phyloP scores from a whole-genome alignment of 1,140 invertebrate species.

The Phortica variegata region DNA sequence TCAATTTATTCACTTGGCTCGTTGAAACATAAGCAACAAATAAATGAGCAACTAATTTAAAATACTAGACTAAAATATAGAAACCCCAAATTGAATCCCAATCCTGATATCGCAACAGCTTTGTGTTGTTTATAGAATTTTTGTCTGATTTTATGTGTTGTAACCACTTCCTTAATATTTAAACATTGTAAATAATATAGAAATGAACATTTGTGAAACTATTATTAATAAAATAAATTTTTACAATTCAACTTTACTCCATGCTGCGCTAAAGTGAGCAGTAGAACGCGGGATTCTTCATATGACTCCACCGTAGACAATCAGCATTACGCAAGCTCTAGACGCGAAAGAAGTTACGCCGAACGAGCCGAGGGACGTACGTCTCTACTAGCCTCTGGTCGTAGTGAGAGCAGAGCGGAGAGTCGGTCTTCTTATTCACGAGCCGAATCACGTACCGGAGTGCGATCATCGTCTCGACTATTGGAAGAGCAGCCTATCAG shows the following conservation, averaged over 20 bases:
- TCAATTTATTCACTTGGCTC: no score
- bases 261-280: slow-evolving; percentile 15
- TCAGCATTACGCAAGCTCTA: slow-evolving; percentile 36
- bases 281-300: slow-evolving; percentile 37
- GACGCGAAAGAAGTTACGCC: slow-evolving; percentile 32
- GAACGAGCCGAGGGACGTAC: slow-evolving; percentile 36
- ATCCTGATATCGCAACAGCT: no score
- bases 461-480: slow-evolving; percentile 29
- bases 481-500: slow-evolving; percentile 31
- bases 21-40: no score
- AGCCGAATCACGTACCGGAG: slow-evolving; percentile 30
- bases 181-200: no score
- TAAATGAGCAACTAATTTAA: no score
- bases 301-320: slow-evolving; percentile 39
- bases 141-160: no score
- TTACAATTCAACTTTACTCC: no score
- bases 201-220: no score
- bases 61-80: no score
- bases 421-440: slow-evolving; percentile 34
- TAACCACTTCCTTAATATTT: no score
- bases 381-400: slow-evolving; percentile 28
- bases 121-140: no score
- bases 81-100: no score
- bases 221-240: not conserved
- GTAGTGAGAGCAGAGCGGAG: slow-evolving; percentile 31